Conservation (phyloP, 2,113 vertebrate species). For the Rhinogobius similis region DNA sequence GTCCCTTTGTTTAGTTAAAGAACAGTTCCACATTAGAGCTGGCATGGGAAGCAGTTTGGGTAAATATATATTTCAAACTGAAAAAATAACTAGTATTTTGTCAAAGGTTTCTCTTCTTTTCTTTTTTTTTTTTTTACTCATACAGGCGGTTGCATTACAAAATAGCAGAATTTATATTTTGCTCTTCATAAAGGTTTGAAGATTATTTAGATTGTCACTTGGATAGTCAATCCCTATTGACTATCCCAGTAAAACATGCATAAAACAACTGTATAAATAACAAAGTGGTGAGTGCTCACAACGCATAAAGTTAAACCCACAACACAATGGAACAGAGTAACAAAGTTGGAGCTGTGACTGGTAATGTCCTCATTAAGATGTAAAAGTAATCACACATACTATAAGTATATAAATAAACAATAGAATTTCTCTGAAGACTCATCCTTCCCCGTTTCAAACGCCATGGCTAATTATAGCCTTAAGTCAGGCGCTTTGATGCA, state of each 20-base stretch:
- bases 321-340: not conserved
- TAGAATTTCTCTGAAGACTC: constrained; percentile 61
- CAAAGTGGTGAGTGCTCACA: not conserved
- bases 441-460: constrained; percentile 71
- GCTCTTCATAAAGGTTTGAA: not conserved
- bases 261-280: not conserved
- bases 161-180: not conserved
- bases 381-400: constrained; percentile 59
- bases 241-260: not conserved
- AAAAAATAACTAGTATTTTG: constrained; percentile 41
- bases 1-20: constrained; percentile 41
- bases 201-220: not conserved
- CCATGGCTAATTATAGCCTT: constrained; percentile 78
- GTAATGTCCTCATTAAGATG: constrained; percentile 29
- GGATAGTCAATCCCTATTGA: not conserved
- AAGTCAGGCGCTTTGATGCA: constrained; percentile 77
- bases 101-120: constrained; percentile 66
- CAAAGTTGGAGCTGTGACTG: constrained; percentile 4
- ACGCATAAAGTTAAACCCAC: not conserved
- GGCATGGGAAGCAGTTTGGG: constrained; percentile 51
- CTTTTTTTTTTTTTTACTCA: constrained; percentile 36
- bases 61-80: constrained; percentile 48
- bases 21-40: constrained; percentile 30
- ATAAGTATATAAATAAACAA: constrained; percentile 69
- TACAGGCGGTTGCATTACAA: too few relatives aligned